A percentile compares a stretch with the other conserved stretches of the same genome.
Evolutionary conservation across 2,113 vertebrate genomes (phyloP).

Genomic region (Embiotoca jacksoni): DNA sequence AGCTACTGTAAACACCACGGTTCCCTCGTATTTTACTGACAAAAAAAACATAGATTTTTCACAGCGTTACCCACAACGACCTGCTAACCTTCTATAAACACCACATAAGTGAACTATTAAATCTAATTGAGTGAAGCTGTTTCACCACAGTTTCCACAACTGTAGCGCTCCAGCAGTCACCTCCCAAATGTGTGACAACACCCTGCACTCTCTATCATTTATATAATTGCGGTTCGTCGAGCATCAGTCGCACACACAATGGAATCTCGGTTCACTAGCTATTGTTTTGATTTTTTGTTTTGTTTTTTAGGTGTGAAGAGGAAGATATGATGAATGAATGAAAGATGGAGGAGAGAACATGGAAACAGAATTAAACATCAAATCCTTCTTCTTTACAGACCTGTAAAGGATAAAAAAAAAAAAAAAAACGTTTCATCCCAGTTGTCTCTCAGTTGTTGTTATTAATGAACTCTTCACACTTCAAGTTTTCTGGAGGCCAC

Average conservation of each 20-base stretch:
- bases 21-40: neutral
- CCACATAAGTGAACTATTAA: constrained; percentile 58
- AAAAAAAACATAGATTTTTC: constrained; percentile 21
- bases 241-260: constrained; percentile 42
- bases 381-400: no score
- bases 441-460: no score
- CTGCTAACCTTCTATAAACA: constrained; percentile 42
- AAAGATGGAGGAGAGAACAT: constrained; percentile 3
- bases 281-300: neutral
- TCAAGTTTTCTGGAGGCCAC: no score
- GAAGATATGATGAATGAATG: constrained; percentile 1
- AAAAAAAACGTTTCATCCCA: no score
- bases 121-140: constrained; percentile 58
- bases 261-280: constrained; percentile 19
- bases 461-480: no score
- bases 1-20: neutral
- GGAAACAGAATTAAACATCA: no score
- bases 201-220: constrained; percentile 41
- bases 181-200: constrained; percentile 63
- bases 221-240: constrained; percentile 54
- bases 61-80: constrained; percentile 57
- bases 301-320: constrained; percentile 46
- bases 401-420: no score
- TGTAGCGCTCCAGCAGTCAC: constrained; percentile 39
- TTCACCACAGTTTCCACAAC: constrained; percentile 71